phyloP scores from a whole-genome alignment of 2,888 invertebrate genomes.

The Amphimallon solstitiale region DNA sequence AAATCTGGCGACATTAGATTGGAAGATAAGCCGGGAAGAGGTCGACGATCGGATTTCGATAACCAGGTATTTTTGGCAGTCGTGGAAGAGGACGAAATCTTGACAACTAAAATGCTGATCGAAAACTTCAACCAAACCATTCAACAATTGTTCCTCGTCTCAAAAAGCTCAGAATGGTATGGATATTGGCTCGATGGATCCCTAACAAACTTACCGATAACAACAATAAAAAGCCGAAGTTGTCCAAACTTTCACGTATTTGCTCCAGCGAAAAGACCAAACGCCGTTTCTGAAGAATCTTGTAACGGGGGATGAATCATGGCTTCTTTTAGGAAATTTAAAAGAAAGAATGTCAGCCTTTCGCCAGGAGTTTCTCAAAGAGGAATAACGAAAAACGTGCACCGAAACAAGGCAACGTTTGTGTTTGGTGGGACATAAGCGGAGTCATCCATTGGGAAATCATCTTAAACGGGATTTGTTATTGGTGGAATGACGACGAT shows the following conservation, averaged over 20 bases:
- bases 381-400: slow-evolving; percentile 4
- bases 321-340: slow-evolving; percentile 20
- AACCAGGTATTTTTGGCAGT: slow-evolving; percentile 27
- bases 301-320: slow-evolving; percentile 18
- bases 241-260: background rate
- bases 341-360: slow-evolving; percentile 27
- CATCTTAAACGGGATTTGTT: slow-evolving; percentile 29
- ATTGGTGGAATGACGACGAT: slow-evolving; percentile 19
- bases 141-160: slow-evolving; percentile 30
- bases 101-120: slow-evolving; percentile 27
- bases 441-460: slow-evolving; percentile 28
- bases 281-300: slow-evolving; percentile 20
- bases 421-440: slow-evolving; percentile 28
- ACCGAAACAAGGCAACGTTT: slow-evolving; percentile 25
- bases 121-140: slow-evolving; percentile 24
- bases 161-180: slow-evolving; percentile 36
- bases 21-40: slow-evolving; percentile 17
- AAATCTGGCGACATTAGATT: background rate
- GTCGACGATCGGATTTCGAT: background rate
- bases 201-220: background rate
- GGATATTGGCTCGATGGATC: slow-evolving; percentile 36
- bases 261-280: slow-evolving; percentile 7
- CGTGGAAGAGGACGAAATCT: slow-evolving; percentile 36
- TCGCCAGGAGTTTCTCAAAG: slow-evolving; percentile 10
- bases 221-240: background rate